Evolutionary conservation across 1,140 invertebrate species (phyloP).

Genomic region (Drosophila nigromelanica): DNA sequence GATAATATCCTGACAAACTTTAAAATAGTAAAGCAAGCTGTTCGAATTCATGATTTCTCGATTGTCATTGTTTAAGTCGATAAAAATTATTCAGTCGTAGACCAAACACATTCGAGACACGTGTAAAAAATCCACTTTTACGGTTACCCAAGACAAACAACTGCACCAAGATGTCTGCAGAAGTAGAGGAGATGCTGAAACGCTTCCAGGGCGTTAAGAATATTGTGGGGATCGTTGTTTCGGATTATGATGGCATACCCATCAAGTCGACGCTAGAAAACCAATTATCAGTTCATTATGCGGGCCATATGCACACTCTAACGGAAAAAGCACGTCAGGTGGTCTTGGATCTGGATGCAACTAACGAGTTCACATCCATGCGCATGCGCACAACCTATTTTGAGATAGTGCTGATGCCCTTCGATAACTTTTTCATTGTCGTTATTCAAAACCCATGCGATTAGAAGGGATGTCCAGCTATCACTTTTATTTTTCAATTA

Average conservation of each 20-base stretch:
- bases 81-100: conserved; percentile 2
- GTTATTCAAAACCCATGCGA: conserved; percentile 88
- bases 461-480: conserved; percentile 48
- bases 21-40: background rate
- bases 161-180: conserved; percentile 77
- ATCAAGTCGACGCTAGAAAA: conserved; percentile 92
- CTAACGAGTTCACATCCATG: conserved; percentile 92
- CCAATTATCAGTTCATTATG: conserved; percentile 89
- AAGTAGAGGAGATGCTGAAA: conserved; percentile 92
- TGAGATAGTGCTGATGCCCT: conserved; percentile 95
- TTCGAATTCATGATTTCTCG: background rate
- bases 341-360: conserved; percentile 90
- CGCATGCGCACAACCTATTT: conserved; percentile 95
- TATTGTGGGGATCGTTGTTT: conserved; percentile 88
- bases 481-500: background rate
- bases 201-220: conserved; percentile 89
- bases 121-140: too few species aligned
- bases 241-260: conserved; percentile 91
- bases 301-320: conserved; percentile 88
- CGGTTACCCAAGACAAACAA: too few species aligned
- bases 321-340: conserved; percentile 89
- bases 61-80: background rate
- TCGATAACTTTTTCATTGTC: conserved; percentile 89
- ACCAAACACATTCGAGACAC: background rate
- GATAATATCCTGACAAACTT: too few species aligned